phyloP scores from a whole-genome alignment of 2,888 invertebrate species.

The Tillus elongatus region DNA sequence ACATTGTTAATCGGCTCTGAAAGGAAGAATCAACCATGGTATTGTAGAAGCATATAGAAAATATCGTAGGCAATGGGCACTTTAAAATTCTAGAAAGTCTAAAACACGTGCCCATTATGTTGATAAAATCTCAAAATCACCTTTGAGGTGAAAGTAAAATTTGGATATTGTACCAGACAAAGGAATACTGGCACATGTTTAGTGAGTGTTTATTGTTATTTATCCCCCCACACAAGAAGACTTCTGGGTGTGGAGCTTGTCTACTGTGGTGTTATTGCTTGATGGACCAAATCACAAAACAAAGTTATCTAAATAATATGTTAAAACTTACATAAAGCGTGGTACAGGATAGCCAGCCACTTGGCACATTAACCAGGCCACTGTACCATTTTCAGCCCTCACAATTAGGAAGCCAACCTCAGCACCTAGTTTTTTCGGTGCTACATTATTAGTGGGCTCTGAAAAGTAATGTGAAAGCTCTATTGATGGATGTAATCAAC shows the following conservation, averaged over 20 bases:
- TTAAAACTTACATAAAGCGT: slow-evolving; percentile 56
- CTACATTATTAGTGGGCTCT: slow-evolving; percentile 53
- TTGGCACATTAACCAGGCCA: slow-evolving; percentile 55
- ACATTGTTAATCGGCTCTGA: slow-evolving; percentile 59
- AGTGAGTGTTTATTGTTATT: too few species aligned
- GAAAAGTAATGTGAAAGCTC: slow-evolving; percentile 18
- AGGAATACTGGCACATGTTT: too few species aligned
- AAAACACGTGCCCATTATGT: too few species aligned
- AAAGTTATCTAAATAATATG: slow-evolving; percentile 33
- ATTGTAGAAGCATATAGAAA: not conserved
- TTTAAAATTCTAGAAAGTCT: too few species aligned
- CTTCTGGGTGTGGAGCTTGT: too few species aligned
- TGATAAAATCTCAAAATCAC: too few species aligned
- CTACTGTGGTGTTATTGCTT: too few species aligned
- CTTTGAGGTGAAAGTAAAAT: too few species aligned
- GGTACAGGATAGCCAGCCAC: slow-evolving; percentile 61
- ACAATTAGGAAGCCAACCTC: slow-evolving; percentile 53
- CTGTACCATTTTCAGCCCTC: slow-evolving; percentile 43
- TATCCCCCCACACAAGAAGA: too few species aligned
- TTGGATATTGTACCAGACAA: too few species aligned
- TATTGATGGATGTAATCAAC: too few species aligned
- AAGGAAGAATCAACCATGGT: not conserved
- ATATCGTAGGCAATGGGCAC: not conserved
- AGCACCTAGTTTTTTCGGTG: slow-evolving; percentile 51
- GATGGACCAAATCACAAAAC: slow-evolving; percentile 1